Evolutionary conservation across 53 echinoderm and acorn worm species (phyloP), one percentile per base, ranked within the genome.

Genomic region (Mesocentrotus franciscanus): DNA sequence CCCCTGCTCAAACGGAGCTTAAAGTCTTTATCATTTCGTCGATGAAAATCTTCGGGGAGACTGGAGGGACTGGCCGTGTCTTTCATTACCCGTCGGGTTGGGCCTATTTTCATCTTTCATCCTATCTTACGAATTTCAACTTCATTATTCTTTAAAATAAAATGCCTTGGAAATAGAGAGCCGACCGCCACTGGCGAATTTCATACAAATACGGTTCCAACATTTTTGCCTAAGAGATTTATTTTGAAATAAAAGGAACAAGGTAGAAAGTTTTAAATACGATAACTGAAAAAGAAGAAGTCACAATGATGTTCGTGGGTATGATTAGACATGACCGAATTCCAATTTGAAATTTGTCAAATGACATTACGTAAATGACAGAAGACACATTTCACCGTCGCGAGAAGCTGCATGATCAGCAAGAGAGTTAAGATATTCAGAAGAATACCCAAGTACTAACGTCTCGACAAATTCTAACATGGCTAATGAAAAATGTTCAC

Each of bases 1-100:
- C 75, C 58, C 92, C 49, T 39, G 74, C 92, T 92, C 92, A 92
- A 92, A 68, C 55, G 39, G 75, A 56, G 92, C 92, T 92, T 74
- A 92, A 92, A 72, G 74, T 92, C 64, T 91, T 91, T 91, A 56
- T 92, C 72, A 56, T 70, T 72, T 92, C 92, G 16, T 24, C 68
- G 56, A 72, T 56, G 56, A 66, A 91, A 91, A 91, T 64, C 66
- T 62, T 91, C 62, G 27, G 66, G 91, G 91, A 91, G 91, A 66
- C 91, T 64, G 36, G 32, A 87, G 64, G 62, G 61, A 66, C 91
- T 91, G 34, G 91, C 6, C 91, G 36, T 91, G 91, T 91, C 91
- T 91, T 91, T 91, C 91, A 35, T 22, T 91, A 91, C 61, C 91
- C 35, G 18, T 10, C 61, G 91, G 87, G 56, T 58, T 87, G 87